Conservation (phyloP, 2,888 invertebrate species). For the Melanostoma scalare region DNA sequence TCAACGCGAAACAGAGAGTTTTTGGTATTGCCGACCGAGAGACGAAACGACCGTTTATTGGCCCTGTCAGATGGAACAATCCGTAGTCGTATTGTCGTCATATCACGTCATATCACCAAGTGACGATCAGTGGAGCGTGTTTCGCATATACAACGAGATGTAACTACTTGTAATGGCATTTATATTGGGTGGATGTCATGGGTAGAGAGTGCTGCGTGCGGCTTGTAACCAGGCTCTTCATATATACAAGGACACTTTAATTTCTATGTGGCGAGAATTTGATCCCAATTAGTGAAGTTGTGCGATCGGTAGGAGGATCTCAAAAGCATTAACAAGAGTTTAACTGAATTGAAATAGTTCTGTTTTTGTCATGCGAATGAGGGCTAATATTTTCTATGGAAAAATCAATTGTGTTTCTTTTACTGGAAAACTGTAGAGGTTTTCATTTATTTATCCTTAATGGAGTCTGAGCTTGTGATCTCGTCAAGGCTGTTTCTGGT, state of each 20-base stretch:
- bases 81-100: conserved; percentile 69
- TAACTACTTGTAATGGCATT: conserved; percentile 47
- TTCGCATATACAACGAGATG: conserved; percentile 57
- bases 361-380: no score
- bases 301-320: no score
- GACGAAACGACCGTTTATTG: conserved; percentile 69
- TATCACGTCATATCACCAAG: conserved; percentile 66
- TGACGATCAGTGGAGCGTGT: conserved; percentile 63
- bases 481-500: no score
- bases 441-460: no score
- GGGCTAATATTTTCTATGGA: no score
- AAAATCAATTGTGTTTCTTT: no score
- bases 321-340: no score
- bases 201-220: not conserved
- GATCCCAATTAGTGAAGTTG: not conserved
- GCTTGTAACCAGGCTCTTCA: not conserved
- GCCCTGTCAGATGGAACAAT: conserved; percentile 68
- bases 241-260: conserved; percentile 22
- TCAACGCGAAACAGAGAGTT: conserved; percentile 25
- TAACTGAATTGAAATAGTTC: no score
- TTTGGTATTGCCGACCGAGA: conserved; percentile 32
- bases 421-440: no score
- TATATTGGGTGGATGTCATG: conserved; percentile 47
- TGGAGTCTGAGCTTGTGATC: no score
- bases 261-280: not conserved